Base-by-base conservation (phyloP, 2,113 vertebrate genomes). In the Callaeas wilsoni region DNA sequence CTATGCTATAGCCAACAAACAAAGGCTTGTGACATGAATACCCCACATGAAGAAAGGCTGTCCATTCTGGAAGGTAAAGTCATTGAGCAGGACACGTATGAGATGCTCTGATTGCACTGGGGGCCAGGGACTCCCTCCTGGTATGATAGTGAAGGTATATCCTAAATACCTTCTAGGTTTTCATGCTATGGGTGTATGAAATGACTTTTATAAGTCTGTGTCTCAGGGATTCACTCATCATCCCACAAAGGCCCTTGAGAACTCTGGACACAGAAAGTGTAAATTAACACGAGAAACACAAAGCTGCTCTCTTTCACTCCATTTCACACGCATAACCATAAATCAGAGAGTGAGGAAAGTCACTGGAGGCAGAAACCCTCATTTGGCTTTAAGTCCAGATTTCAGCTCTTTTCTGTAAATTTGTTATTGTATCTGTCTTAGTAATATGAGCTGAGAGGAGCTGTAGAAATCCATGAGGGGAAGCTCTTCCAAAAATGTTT, bases 361-460 rank as follows among this genome's bases (percentile, higher is more conserved):
- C 62, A 71, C 41, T 22, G 12, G 35, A 90, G 46, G 39, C 67
- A 73, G 62, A 82, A 91, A 41, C 13, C 4, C 37, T 87, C n/a
- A 37, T 52, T 70, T 94, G 87, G 25, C 59, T 91, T 64, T 18
- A 69, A 60, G 70, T 79, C 70, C 67, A 93, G 70, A 47, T 96
- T 89, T 95, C 35, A 84, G 32, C 44, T 35, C 33, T 88, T 83
- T 89, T 90, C 82, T 80, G 76, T 83, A 93, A 86, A 89, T 94
- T 83, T 91, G 55, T 80, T 95, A 33, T 53, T 90, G 23, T 53
- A 85, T 74, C 70, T 92, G 26, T 76, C 59, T 91, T 74, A 83
- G 91, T 65, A 94, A 89, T 80, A 70, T 23, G 75, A 94, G 47
- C 62, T 76, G 78, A 91, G 78, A 81, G 67, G 21, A 94, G 29